Base-by-base conservation (phyloP, 2,888 invertebrate genomes). In the Noctua pronuba region DNA sequence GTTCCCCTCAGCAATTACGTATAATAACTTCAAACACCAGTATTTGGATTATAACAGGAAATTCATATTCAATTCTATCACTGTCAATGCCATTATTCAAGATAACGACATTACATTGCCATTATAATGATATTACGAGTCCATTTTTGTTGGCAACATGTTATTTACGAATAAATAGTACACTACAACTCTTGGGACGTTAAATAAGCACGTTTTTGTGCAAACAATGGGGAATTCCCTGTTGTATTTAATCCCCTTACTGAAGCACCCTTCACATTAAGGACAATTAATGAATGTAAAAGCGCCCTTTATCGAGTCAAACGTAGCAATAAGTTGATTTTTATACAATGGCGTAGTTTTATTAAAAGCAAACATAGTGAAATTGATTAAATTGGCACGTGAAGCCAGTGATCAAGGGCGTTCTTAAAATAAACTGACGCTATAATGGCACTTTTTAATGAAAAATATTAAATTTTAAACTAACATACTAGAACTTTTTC, bases 271-370 rank as follows among this genome's bases (percentile, higher is more conserved):
- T 93, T 89, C 91, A 92, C 92, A 94, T 95, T 95, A 94, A 93
- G 92, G 90, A 95, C 95, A 95, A 95, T 96, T 95, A 96, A 96
- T 96, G 96, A 94, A 90, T 94, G 94, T 95, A 93, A 93, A 93
- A 94, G 93, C 92, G 91, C 95, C 95, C 95, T 95, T 94, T 92
- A 93, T 92, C 90, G 91, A 94, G 92, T 94, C 93, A 94, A 94
- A 94, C 94, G 94, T 94, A 92, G 93, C 93, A 92, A 94, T 95
- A 95, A 94, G 93, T 94, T 91, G 93, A 94, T 95, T 95, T 93
- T 90, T 91, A 86, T 89, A 92, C 92, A 94, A 93, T 92, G 91
- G 92, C 91, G 92, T 90, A 92, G 91, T 93, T 94, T 92, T 92
- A 94, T 93, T 94, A 92, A 92, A 93, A 93, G 92, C 92, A 93